Evolutionary conservation across 2,888 invertebrate species (phyloP), one percentile per base, ranked within the genome.

Genomic region (Drosophila ezoana): DNA sequence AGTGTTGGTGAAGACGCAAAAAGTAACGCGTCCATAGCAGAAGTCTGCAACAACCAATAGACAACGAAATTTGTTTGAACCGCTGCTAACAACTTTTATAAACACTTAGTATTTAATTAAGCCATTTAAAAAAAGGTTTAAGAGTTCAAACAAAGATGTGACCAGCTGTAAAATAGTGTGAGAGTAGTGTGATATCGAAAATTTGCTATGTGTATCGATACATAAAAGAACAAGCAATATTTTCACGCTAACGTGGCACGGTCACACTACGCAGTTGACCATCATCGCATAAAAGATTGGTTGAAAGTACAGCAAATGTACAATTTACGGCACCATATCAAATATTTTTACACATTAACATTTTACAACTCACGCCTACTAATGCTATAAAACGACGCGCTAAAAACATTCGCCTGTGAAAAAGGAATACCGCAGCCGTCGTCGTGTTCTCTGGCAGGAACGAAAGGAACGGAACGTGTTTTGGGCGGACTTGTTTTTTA

Each of bases 391-490:
- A 38, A 43, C 45, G n/a, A 14, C 49, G 61, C 49, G 56, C 13
- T 20, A n/a, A 41, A 16, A 44, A 40, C 23, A 38, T 37, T 45
- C 48, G 28, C 11, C 1, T 18, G 18, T 9, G 28, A 38, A 23
- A 44, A 41, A 38, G 6, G 13, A 32, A 41, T 47, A 44, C 9
- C 18, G 10, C 20, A 49, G 20, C 28, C 16, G 9, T 53, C 23
- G 44, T 52, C 16, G 63, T 44, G 51, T 67, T 65, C 62, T 64
- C 20, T 33, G 62, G 18, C 48, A 61, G 72, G 70, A 68, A 65
- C 77, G 78, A 72, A 70, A 75, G 66, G 64, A 85, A 85, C 79
- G 73, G 70, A 81, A 81, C 86, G 81, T 81, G 81, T 86, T 81
- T 81, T 67, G 72, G 76, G 77, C 86, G 74, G 77, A 80, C 87